Conservation (phyloP, 2,797 vertebrate genomes). For the Pseudochirops cupreus region DNA sequence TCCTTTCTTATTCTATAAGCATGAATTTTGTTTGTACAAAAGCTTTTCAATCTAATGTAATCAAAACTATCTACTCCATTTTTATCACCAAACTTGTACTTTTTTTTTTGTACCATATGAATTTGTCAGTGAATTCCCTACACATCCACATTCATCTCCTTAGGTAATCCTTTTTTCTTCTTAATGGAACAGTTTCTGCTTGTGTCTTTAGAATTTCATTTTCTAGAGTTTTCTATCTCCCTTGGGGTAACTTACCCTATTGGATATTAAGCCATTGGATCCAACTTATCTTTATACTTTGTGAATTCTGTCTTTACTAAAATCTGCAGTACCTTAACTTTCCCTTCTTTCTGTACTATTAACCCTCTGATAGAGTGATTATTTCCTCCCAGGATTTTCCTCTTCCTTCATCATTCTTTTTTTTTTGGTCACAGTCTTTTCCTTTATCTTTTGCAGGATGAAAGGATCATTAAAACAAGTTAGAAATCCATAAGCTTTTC, state of each 20-base stretch:
- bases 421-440: neutral
- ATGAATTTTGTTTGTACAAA: neutral
- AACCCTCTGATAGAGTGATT: neutral
- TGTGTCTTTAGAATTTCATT: neutral
- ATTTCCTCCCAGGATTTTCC: neutral
- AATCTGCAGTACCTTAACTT: neutral
- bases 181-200: neutral
- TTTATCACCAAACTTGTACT: neutral
- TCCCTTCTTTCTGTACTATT: neutral
- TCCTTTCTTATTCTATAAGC: neutral
- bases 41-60: neutral
- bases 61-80: neutral
- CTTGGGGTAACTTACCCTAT: neutral
- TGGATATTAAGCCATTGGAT: neutral
- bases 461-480: neutral
- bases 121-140: neutral
- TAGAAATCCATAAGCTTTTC: neutral
- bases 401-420: neutral
- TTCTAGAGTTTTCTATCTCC: neutral
- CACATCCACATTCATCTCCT: neutral
- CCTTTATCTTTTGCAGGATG: neutral
- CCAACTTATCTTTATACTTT: neutral
- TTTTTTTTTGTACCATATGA: neutral
- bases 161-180: neutral
- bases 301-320: neutral